A percentile compares a stretch with the other conserved stretches of the same genome.
These are phyloP conservation scores for Drosophila pseudoobscura DNA, from an alignment of 1,140 invertebrate genomes.

Conservation along the genomic window DNA sequence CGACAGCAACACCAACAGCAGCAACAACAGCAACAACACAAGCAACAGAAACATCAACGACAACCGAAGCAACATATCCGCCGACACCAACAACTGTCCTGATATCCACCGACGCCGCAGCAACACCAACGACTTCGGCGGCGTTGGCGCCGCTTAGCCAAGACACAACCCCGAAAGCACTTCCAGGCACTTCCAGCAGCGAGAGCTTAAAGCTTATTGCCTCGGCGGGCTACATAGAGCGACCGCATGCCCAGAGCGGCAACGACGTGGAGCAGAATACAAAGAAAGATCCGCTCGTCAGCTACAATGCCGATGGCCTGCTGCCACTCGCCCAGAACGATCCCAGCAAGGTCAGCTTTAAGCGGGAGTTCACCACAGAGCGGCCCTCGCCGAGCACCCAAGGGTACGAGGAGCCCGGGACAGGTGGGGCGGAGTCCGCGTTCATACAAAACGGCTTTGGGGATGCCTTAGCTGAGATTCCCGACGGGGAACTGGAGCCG, in stretches of 20 bases:
- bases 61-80: constrained; percentile 4
- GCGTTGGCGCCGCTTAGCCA: constrained; percentile 31
- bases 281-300: constrained; percentile 41
- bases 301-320: constrained; percentile 51
- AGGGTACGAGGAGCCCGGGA: constrained; percentile 9
- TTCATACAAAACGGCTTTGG: constrained; percentile 54
- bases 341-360: constrained; percentile 79
- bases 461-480: constrained; percentile 46
- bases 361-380: constrained; percentile 76
- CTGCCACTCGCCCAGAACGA: constrained; percentile 56
- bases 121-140: constrained; percentile 38
- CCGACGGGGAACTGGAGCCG: constrained; percentile 53
- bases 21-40: constrained; percentile 22
- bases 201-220: constrained; percentile 78
- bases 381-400: constrained; percentile 19
- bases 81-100: constrained; percentile 15
- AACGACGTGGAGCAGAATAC: constrained; percentile 25
- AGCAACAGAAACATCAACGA: constrained; percentile 17
- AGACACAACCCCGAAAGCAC: constrained; percentile 63
- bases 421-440: background rate
- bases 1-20: constrained; percentile 18
- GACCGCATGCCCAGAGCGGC: constrained; percentile 20
- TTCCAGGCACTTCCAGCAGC: constrained; percentile 33
- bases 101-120: constrained; percentile 6
- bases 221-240: constrained; percentile 61